Base-by-base conservation (phyloP, 2,113 vertebrate species). In the Perca fluviatilis region DNA sequence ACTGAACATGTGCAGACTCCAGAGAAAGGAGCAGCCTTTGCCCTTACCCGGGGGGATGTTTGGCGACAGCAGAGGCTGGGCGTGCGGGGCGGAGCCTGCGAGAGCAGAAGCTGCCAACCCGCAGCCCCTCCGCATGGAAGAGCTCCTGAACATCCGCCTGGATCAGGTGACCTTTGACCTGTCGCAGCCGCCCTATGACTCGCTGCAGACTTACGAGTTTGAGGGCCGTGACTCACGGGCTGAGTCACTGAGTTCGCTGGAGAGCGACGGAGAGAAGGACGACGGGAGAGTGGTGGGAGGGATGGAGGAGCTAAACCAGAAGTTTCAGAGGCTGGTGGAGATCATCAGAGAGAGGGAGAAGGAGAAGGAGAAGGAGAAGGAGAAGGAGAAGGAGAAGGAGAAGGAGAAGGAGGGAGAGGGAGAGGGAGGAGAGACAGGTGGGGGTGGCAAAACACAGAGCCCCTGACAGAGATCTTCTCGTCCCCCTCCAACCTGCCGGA, bases 131-230 rank as follows among this genome's bases (percentile, higher is more conserved):
- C 85, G 86, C 19, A 96, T 97, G 92, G 96, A 95, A 0, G 96
- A 97, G 82, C 95, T 98, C n/a, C 92, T 98, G 65, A 95, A 94
- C 1, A 92, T 96, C 87, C 95, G 96, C 13, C 93, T 98, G 46
- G 94, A 93, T 1, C 95, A 95, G 91, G 96, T 96, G 11, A 97
- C 96, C 67, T 95, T 95, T 61, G 97, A 98, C 94, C 96, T 95
- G 60, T 89, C 96, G 3, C 96, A 97, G 88, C 97, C 97, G 0
- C 97, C 97, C 1, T 98, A 97, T 27, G 97, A 98, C 91, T 98
- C 96, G 36, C 95, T 98, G 89, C 97, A 97, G 94, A 97, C 97
- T 58, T 97, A 97, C 0, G 96, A 97, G 84, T 96, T 97, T 0
- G 97, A 97, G 90, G 97, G 97, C 25, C 93, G 93, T 0, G 96